Percentiles rank a stretch among this genome's conserved stretches.
Conservation (phyloP, 2,888 invertebrate species). For the Keiferia lycopersicella region DNA sequence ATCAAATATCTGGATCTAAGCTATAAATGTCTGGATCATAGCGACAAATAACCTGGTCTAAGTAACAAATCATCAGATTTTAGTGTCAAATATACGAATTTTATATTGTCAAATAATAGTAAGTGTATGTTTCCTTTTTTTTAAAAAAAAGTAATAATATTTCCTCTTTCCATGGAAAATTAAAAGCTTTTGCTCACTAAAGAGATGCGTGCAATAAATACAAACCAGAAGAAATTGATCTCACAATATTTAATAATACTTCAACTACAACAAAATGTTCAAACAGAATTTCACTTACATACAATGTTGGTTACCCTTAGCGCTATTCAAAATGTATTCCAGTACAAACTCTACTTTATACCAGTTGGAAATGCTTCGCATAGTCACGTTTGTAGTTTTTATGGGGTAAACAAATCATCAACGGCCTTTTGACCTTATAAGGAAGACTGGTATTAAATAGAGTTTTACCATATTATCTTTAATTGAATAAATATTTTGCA, state of each 20-base stretch:
- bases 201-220: too few species aligned
- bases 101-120: too few species aligned
- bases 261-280: slow-evolving; percentile 11
- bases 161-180: too few species aligned
- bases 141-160: too few species aligned
- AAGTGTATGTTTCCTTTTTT: neutral
- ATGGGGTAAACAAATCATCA: neutral
- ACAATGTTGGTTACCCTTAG: neutral
- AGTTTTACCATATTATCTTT: neutral
- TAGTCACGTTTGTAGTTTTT: neutral
- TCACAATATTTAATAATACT: slow-evolving; percentile 18
- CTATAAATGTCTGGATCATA: too few species aligned
- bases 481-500: slow-evolving; percentile 14
- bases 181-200: too few species aligned
- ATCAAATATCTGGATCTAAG: too few species aligned
- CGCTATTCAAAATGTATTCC: neutral
- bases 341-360: neutral
- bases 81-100: too few species aligned
- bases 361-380: neutral
- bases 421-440: neutral
- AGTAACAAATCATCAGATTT: too few species aligned
- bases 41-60: too few species aligned
- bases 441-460: neutral
- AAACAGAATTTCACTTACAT: slow-evolving; percentile 5
- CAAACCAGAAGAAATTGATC: neutral